Base-by-base conservation (phyloP, 1,140 invertebrate species). In the Drosophila repletoides region DNA sequence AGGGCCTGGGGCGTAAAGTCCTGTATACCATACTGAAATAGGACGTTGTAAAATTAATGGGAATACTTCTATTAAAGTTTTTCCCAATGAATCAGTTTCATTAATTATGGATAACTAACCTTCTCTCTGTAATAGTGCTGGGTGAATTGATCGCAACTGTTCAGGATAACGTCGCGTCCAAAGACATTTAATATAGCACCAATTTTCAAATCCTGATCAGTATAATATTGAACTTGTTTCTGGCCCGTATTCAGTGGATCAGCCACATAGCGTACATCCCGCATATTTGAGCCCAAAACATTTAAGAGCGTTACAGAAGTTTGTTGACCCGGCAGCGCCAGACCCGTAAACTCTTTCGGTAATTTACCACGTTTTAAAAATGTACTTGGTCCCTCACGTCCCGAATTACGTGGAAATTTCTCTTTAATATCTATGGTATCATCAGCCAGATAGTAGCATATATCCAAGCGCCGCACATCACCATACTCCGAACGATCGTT, bases 401-500 rank as follows among this genome's bases (percentile, higher is more conserved):
- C 94, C 19, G 93, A 93, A 79, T 96, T 95, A 0, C 92, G 88
- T 2, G 92, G 91, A 52, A 95, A 91, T 1, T 93, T 93, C 91
- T 96, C 97, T 66, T 95, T 94, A 2, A 98, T 94, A 88, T 98
- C 96, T 10, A 98, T 94, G 0, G 96, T 98, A 81, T 97, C 95
- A 89, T 98, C 96, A 0, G 95, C 93, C 7, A 98, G 91, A 90
- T 95, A 98, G 89, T 96, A 98, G 89, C 94, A 92, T 3, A 97
- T 91, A 73, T 95, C 93, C 2, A 96, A 90, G 72, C 95, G 91
- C 69, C 96, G 93, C n/a, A 96, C 80, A 24, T 93, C 91, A 24
- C 97, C 94, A 88, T 94, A 93, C 76, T 94, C 92, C 22, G 92
- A 93, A 5, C 94, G 92, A 86, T 98, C 97, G 87, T 98, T 96